Evolutionary conservation across 2,113 vertebrate species (phyloP).

Genomic region (Cephalopterus ornatus): DNA sequence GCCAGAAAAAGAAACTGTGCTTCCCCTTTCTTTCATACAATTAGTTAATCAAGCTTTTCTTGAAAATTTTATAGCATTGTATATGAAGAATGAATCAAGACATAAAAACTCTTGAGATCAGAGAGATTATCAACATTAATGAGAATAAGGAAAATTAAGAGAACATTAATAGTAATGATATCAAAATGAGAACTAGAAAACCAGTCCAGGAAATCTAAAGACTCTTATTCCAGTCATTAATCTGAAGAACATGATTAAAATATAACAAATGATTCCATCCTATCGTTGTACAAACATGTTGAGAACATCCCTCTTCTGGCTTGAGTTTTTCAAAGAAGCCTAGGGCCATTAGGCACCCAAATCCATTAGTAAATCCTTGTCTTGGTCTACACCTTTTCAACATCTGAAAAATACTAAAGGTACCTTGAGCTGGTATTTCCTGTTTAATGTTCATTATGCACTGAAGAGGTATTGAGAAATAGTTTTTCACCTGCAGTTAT

Average conservation of each 20-base stretch:
- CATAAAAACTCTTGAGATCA: background rate
- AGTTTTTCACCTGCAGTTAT: slow-evolving; percentile 37
- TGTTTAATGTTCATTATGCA: slow-evolving; percentile 37
- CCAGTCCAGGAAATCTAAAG: background rate
- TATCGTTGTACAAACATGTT: slow-evolving; percentile 9
- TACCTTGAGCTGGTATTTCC: slow-evolving; percentile 30
- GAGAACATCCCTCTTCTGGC: background rate
- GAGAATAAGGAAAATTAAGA: slow-evolving; percentile 22
- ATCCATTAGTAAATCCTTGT: background rate
- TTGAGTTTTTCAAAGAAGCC: slow-evolving; percentile 1
- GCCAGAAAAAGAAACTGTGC: background rate
- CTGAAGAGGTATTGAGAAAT: slow-evolving; percentile 39
- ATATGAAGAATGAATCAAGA: background rate
- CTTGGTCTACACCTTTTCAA: slow-evolving; percentile 18
- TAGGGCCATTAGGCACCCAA: background rate
- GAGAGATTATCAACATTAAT: background rate
- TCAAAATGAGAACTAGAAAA: slow-evolving; percentile 11
- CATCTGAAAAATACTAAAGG: slow-evolving; percentile 34
- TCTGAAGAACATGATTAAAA: slow-evolving; percentile 10
- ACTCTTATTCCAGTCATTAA: background rate
- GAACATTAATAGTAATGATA: slow-evolving; percentile 9
- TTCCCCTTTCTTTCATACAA: background rate
- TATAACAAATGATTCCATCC: background rate
- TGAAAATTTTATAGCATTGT: background rate
- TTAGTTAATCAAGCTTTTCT: background rate